Percentiles rank a stretch among this genome's conserved stretches.
Conservation (phyloP, 2,797 vertebrate species). For the Scyliorhinus canicula region DNA sequence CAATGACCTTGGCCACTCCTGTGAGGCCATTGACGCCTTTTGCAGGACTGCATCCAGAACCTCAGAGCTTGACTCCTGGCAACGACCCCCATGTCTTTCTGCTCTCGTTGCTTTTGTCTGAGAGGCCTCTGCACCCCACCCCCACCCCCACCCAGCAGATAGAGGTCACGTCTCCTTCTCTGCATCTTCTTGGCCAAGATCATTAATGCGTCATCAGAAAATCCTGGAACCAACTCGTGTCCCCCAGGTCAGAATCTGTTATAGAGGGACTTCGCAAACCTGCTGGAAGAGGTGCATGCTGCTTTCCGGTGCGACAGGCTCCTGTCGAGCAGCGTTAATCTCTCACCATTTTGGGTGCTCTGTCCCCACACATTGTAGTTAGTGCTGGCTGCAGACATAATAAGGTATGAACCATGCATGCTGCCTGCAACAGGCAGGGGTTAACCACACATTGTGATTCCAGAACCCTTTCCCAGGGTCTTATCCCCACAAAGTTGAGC, state of each 20-base stretch:
- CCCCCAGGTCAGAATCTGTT: too few species aligned
- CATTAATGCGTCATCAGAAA: background rate
- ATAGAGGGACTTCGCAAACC: background rate
- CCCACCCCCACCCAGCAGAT: too few species aligned
- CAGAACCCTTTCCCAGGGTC: background rate
- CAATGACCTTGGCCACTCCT: too few species aligned
- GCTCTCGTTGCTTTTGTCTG: too few species aligned
- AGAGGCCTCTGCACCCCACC: too few species aligned
- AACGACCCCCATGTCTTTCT: too few species aligned
- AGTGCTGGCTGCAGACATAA: background rate
- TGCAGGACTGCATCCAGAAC: too few species aligned
- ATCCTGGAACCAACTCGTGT: background rate
- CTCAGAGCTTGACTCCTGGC: too few species aligned
- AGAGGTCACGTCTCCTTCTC: background rate
- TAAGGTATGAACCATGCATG: background rate
- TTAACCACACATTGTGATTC: background rate
- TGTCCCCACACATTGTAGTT: background rate
- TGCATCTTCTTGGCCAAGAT: background rate
- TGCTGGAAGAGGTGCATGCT: background rate
- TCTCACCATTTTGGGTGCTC: background rate
- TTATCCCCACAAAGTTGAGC: background rate
- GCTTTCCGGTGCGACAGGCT: too few species aligned
- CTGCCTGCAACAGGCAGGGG: background rate
- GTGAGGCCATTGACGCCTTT: too few species aligned
- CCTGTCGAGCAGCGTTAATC: too few species aligned